Evolutionary conservation across 1,140 invertebrate species (phyloP), one percentile per base, ranked within the genome.

Genomic region (Philopotamus ludificatus): DNA sequence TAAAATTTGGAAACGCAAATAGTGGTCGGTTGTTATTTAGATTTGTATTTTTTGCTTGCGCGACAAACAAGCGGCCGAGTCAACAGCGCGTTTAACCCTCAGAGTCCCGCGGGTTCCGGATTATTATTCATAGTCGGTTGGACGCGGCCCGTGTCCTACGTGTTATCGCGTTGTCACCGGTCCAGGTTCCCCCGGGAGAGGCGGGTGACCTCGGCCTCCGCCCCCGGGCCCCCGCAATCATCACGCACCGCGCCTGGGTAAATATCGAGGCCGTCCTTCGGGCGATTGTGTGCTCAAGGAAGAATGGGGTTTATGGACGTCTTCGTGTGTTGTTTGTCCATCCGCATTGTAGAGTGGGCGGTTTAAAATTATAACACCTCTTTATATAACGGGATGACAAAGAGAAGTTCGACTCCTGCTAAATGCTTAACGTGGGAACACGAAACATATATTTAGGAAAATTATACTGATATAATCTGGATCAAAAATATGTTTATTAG

Each of bases 81-180:
- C 54, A 57, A 57, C 54, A 57, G 16, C 21, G 26, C 3, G 12
- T 34, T 34, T 34, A 34, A 34, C 4, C 20, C 53, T 8, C 21
- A 21, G 2, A 22, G 54, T 57, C 54, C 39, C 54, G 34, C 34
- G 54, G 54, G 54, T 28, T 4, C 54, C 16, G 20, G 54, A 57
- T 57, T 57, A 57, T 57, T 57, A 57, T 57, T 57, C 54, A 57
- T 57, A 57, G 54, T 57, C 41, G 53, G n/a, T 10, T 21, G 53
- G 26, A n/a, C 12, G 10, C 34, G 54, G 50, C 8, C 12, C 54
- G 21, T 41, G 26, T 39, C 54, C 26, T 21, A 57, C 54, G 42
- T 62, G 51, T 62, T 51, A 62, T 62, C 51, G 59, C 39, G 42
- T 62, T 51, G 59, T 62, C 59, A 62, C 59, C 44, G 28, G 9